Base-by-base conservation (phyloP, 2,888 invertebrate genomes). In the Phymatocera aterrima region DNA sequence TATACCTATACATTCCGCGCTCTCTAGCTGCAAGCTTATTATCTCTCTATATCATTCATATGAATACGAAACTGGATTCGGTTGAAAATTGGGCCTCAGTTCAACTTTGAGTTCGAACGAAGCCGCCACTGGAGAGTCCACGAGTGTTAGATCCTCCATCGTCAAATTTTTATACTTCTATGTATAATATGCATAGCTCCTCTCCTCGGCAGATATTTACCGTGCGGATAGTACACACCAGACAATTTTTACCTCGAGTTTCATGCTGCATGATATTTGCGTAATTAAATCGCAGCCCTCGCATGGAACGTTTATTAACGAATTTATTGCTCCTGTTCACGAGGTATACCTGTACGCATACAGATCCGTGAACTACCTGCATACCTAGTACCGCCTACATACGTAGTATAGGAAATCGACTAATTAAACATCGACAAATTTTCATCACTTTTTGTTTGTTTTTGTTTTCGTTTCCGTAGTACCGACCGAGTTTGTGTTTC, bases 71-170 rank as follows among this genome's bases (percentile, higher is more conserved):
- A 57, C 3, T 57, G 10, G 24, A 57, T n/a, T n/a, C n/a, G n/a
- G n/a, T n/a, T n/a, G n/a, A 15, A 4, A 28, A 4, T 40, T 40
- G 57, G 57, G 57, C 15, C 28, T 57, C 15, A 15, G 57, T 57
- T 10, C 28, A 57, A 28, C 57, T 57, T 57, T 57, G 57, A 57
- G 28, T 57, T 57, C 8, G 57, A 57, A 57, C 57, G 57, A 57
- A 28, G 57, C 15, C 57, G 57, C 21, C 4, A 12, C 57, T 48
- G 18, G 18, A n/a, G 15, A 24, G 4, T 24, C 28, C 15, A 57
- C 24, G 28, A n/a, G n/a, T n/a, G 57, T 57, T 57, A 57, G 28
- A 28, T 57, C 8, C 57, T 57, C 28, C 28, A 57, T 57, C 57
- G 57, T 15, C 3, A 28, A 57, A 57, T 28, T 12, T 54, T 54